Percentiles rank a stretch among this genome's conserved stretches.
phyloP scores from a whole-genome alignment of 2,797 vertebrate genomes.

The Cyprinella venusta region DNA sequence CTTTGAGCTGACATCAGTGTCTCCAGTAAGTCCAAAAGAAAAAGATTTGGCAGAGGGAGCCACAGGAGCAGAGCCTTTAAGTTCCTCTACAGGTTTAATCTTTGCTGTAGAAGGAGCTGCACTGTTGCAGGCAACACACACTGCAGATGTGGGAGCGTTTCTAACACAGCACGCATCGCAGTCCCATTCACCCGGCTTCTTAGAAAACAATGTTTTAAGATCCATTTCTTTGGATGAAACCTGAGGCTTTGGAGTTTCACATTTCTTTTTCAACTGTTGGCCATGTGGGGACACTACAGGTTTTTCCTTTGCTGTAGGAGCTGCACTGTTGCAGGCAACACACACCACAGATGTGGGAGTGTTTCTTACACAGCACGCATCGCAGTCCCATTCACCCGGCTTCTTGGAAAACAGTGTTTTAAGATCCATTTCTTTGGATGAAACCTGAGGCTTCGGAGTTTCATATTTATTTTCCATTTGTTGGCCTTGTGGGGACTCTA shows the following conservation, averaged over 20 bases:
- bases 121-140: slow-evolving; percentile 80
- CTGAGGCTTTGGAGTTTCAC: slow-evolving; percentile 55
- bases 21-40: slow-evolving; percentile 68
- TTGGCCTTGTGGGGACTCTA: slow-evolving; percentile 62
- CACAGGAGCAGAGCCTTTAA: slow-evolving; percentile 63
- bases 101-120: slow-evolving; percentile 78
- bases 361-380: slow-evolving; percentile 82
- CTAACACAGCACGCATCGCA: slow-evolving; percentile 81
- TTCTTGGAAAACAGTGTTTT: slow-evolving; percentile 81
- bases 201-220: slow-evolving; percentile 79
- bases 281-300: slow-evolving; percentile 38
- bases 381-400: slow-evolving; percentile 88
- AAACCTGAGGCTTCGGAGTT: slow-evolving; percentile 39
- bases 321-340: slow-evolving; percentile 77
- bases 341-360: slow-evolving; percentile 73
- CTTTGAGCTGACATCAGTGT: slow-evolving; percentile 63
- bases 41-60: slow-evolving; percentile 55
- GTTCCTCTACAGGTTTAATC: slow-evolving; percentile 61
- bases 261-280: slow-evolving; percentile 53
- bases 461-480: slow-evolving; percentile 70
- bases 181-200: slow-evolving; percentile 87
- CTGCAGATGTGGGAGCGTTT: slow-evolving; percentile 76
- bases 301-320: slow-evolving; percentile 73
- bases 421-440: slow-evolving; percentile 69
- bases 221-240: slow-evolving; percentile 63